Evolutionary conservation across 1,140 invertebrate genomes (phyloP), one percentile per base, ranked within the genome.

Genomic region (Cherax destructor): DNA sequence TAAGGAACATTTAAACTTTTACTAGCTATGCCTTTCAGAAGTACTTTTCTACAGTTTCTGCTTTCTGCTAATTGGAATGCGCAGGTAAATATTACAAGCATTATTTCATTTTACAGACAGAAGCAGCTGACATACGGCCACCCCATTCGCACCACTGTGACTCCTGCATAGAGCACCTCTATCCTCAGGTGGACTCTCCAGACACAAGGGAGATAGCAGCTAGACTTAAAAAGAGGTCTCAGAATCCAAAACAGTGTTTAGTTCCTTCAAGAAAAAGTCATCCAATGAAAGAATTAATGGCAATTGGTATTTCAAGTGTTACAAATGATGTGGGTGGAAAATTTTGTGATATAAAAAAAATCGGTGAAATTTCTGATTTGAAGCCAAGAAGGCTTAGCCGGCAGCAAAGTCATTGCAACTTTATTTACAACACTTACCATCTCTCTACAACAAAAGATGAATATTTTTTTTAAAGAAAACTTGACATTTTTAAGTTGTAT

Each of bases 91-190:
- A 56, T 56, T 56, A 56, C 52, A 9, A 56, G 13, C 52, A 56
- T 10, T 56, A 3, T 69, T 69, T 21, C 65, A 69, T 69, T 30
- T 11, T 74, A 9, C 69, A 74, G 69, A 74, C 69, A 74, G 69
- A 74, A 74, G 69, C 69, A 74, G 69, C 69, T 74, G 69, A 74
- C 69, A 74, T 74, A 30, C 69, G 69, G 69, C 24, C 69, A 24
- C 69, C 69, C n/a, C 69, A 30, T 74, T 24, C 24, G 69, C 69
- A 30, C 69, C 69, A 74, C 69, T 74, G 69, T 74, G 69, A 74
- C 69, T 74, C 69, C 69, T 74, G 69, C 69, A 74, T 74, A 74
- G 24, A 74, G 69, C 69, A 9, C 69, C 69, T 30, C n/a, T 74
- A 11, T 21, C n/a, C 69, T 74, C n/a, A 30, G 24, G 69, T 74